phyloP scores from a whole-genome alignment of 2,888 invertebrate genomes.

The Hirtodrosophila histrioides region DNA sequence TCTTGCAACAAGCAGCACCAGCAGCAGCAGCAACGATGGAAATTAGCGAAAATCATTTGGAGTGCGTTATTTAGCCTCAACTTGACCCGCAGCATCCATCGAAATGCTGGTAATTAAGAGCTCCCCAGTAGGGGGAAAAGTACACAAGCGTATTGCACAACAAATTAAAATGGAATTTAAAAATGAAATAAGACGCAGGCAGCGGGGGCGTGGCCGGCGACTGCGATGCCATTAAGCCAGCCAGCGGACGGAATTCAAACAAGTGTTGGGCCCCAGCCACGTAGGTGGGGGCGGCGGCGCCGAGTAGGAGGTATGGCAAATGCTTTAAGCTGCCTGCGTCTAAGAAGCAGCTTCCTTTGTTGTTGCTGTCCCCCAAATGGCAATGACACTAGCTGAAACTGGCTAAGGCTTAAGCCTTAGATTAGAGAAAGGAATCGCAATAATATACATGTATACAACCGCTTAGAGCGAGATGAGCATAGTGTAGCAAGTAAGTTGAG shows the following conservation, averaged over 20 bases:
- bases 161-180: slow-evolving; percentile 73
- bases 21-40: slow-evolving; percentile 10
- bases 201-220: slow-evolving; percentile 40
- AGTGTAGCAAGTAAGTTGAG: too few relatives aligned
- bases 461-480: too few relatives aligned
- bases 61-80: slow-evolving; percentile 30
- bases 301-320: slow-evolving; percentile 11
- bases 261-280: slow-evolving; percentile 46
- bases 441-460: not conserved
- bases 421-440: not conserved
- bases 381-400: slow-evolving; percentile 18
- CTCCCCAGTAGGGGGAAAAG: slow-evolving; percentile 27
- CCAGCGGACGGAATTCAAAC: slow-evolving; percentile 50
- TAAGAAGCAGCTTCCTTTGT: slow-evolving; percentile 42
- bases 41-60: slow-evolving; percentile 60
- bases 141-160: slow-evolving; percentile 45
- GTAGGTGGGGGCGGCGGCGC: not conserved
- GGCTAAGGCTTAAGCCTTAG: not conserved
- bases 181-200: slow-evolving; percentile 31
- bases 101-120: slow-evolving; percentile 76
- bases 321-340: slow-evolving; percentile 35
- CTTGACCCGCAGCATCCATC: slow-evolving; percentile 41
- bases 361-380: not conserved
- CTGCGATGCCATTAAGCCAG: slow-evolving; percentile 24
- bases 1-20: not conserved